Evolutionary conservation across 2,888 invertebrate genomes (phyloP), one percentile per base, ranked within the genome.

Genomic region (Tridacna crocea): DNA sequence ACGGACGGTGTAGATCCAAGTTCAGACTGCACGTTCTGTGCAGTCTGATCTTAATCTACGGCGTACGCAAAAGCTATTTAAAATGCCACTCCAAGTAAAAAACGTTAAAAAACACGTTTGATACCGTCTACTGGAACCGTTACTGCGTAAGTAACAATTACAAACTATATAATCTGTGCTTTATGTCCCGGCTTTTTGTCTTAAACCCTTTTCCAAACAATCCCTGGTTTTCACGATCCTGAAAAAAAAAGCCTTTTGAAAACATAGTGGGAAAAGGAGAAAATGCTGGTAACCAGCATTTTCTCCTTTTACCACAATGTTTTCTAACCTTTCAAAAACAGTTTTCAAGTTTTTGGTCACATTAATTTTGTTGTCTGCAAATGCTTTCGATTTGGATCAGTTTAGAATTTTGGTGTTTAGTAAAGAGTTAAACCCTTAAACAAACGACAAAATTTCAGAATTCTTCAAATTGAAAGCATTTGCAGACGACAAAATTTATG

Each of bases 71-170:
- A 36, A 36, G 36, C 36, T 36, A 36, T 36, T 4, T 36, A 36
- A 36, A 36, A 8, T 8, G 8, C 36, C 8, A 36, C 8, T 36
- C 8, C 36, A 8, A 36, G 8, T 2, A 4, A 1, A 55, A 19
- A 55, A 11, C 17, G 55, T 19, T 55, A 10, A 55, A 2, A 11
- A 55, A 55, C 1, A 55, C 55, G 55, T 55, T 55, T 55, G 55
- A 55, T 55, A 55, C 55, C 3, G 3, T 55, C 55, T 2, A 19
- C 10, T 55, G 19, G 55, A 55, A 55, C 19, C 19, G 55, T 55
- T 55, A 55, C 11, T 19, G 55, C 10, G 65, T 65, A 65, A 65
- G 65, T 65, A 65, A 65, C 65, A 65, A 65, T 65, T 65, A 65
- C 65, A 26, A 65, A 65, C 10, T 55, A 10, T 27, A 2, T 65